Base-by-base conservation (phyloP, 1,140 invertebrate genomes). In the Glossosoma conforme region DNA sequence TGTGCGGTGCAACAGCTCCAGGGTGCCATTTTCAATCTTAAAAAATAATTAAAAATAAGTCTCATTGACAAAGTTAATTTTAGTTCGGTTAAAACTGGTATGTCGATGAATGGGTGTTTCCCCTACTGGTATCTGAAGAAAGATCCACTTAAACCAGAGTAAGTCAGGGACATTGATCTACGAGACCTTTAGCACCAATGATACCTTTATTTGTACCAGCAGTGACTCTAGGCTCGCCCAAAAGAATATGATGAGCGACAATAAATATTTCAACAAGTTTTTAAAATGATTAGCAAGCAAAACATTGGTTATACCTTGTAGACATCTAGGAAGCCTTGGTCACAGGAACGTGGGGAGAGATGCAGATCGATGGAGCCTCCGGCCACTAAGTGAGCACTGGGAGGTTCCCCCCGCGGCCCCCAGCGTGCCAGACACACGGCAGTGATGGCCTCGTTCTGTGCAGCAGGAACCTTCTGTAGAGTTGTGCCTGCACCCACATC, bases 381-480 rank as follows among this genome's bases (percentile, higher is more conserved):
- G 0, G 72, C 70, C 0, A 75, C 71, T 0, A 74, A 54, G 37
- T 74, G 70, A 25, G 66, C 50, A 11, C 52, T 37, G 1, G 61
- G 62, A 28, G 65, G 59, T 2, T 67, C 69, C 3, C 60, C 64
- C 25, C 67, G 66, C 9, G 65, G 64, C 0, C 65, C 61, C 71
- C 71, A 79, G 44, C 76, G 69, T 6, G 81, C 66, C 60, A 81
- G 84, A 77, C 93, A 91, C 63, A 94, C 78, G 0, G 78, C 79
- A 62, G 82, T 77, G 0, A 96, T 95, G 10, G 96, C 94, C 68
- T 99, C 91, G 76, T 99, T 98, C 69, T 99, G 97, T 52, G 94
- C 91, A 2, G 99, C 73, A 35, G 87, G 77, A 44, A 95, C 75
- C 48, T 85, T 80, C 61, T 89, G 85, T 37, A 91, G 74, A 0